Percentiles rank a stretch among this genome's conserved stretches.
Conservation (phyloP, 2,888 invertebrate species). For the Orthosia cruda region DNA sequence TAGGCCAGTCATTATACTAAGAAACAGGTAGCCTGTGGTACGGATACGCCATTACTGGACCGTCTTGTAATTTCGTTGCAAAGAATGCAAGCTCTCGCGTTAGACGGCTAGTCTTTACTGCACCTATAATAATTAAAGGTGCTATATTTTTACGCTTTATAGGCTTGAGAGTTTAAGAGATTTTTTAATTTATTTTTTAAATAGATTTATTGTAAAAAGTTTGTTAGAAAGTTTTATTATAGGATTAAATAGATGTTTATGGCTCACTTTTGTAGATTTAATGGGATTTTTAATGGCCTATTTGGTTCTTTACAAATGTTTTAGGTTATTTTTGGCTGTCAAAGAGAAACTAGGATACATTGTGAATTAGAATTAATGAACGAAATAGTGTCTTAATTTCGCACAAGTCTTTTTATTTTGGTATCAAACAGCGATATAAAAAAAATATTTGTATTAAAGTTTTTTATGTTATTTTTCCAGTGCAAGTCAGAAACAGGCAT, state of each 20-base stretch:
- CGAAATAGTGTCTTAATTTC: too few relatives aligned
- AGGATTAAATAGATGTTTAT: constrained; percentile 39
- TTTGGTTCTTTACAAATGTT: constrained; percentile 10
- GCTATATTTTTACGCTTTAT: constrained; percentile 56
- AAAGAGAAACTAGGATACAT: neutral
- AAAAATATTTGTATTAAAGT: too few relatives aligned
- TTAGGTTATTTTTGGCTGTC: neutral
- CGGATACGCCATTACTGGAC: constrained; percentile 58
- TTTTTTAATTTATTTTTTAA: constrained; percentile 9
- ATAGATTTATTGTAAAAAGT: constrained; percentile 23
- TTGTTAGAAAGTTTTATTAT: constrained; percentile 21
- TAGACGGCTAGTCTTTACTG: constrained; percentile 51
- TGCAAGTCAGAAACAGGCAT: too few relatives aligned
- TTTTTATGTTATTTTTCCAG: too few relatives aligned
- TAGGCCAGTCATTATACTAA: constrained; percentile 84
- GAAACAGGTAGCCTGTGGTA: constrained; percentile 81
- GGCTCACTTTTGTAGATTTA: constrained; percentile 21
- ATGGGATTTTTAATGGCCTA: constrained; percentile 13
- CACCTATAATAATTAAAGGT: constrained; percentile 61
- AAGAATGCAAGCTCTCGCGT: constrained; percentile 57
- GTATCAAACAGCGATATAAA: too few relatives aligned
- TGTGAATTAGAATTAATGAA: neutral
- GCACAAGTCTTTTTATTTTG: too few relatives aligned
- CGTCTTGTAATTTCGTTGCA: constrained; percentile 64
- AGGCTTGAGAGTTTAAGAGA: constrained; percentile 8